Base-by-base conservation (phyloP, 2,113 vertebrate genomes). In the Chinchilla lanigera region DNA sequence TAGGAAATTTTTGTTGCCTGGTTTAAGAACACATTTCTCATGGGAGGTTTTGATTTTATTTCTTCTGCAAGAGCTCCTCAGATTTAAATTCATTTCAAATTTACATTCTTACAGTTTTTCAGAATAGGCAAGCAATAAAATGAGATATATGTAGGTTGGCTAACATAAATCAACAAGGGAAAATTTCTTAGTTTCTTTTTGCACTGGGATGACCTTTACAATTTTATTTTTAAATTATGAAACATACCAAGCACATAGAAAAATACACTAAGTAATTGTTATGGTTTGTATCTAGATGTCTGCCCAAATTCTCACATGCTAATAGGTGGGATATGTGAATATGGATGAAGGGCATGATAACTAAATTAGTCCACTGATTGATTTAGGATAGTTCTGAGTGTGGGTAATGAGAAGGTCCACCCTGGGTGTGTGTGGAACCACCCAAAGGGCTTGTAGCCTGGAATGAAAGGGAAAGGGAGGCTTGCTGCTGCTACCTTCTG, bases 51-150 rank as follows among this genome's bases (percentile, higher is more conserved):
- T 90, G 65, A 52, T 86, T 89, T 80, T 90, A 85, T 83, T 73
- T n/a, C 65, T 65, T 63, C 56, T 52, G 82, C 26, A 77, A 44
- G 19, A 77, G 22, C 41, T 73, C 54, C 61, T 81, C 12, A 56
- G 47, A 35, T 60, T 22, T 65, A 93, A 90, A 35, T 35, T 83
- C 35, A 83, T 91, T 87, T 91, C 77, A 83, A 88, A 97, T 83
- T 93, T 75, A 83, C 90, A 78, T 63, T 93, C n/a, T 88, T 95
- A 61, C n/a, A 47, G 19, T 38, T 87, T 95, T 93, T 87, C 61
- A 91, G 67, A 93, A n/a, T 69, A 84, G 65, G 54, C 50, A 88
- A 95, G 65, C 35, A 63, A 30, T 35, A 86, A 63, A 93, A 95
- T n/a, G 35, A 87, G 22, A 90, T 58, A 77, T 58, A 71, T 7